These are phyloP conservation scores for Drosophila pachea DNA, from an alignment of 1,140 invertebrate genomes.

Conservation along the genomic window DNA sequence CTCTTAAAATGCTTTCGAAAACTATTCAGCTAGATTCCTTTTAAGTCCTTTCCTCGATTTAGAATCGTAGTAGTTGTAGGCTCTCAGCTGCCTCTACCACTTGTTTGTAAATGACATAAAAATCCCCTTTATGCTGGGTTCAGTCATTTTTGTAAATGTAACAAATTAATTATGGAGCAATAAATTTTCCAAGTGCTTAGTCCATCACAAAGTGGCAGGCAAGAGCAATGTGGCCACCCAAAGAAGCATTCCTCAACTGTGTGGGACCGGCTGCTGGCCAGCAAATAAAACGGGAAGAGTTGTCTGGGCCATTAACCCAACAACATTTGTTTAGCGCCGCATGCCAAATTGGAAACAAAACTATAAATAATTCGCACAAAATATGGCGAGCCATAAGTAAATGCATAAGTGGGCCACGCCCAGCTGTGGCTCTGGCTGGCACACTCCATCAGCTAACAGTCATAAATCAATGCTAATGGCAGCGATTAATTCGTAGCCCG, in stretches of 20 bases:
- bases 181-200: too few relatives aligned
- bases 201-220: too few relatives aligned
- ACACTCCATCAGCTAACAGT: slow-evolving; percentile 15
- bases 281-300: slow-evolving; percentile 13
- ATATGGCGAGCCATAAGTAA: slow-evolving; percentile 56
- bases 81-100: too few relatives aligned
- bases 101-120: too few relatives aligned
- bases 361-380: slow-evolving; percentile 69
- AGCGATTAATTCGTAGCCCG: slow-evolving; percentile 63
- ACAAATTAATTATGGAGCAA: too few relatives aligned
- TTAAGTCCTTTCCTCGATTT: too few relatives aligned
- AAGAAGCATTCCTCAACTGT: slow-evolving; percentile 2
- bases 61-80: too few relatives aligned
- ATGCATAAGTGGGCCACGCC: slow-evolving; percentile 42
- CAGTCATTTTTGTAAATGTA: too few relatives aligned
- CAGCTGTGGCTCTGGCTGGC: slow-evolving; percentile 7
- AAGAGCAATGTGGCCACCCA: neutral
- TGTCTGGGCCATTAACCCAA: slow-evolving; percentile 52
- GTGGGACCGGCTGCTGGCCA: neutral
- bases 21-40: too few relatives aligned
- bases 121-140: too few relatives aligned
- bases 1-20: too few relatives aligned
- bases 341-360: slow-evolving; percentile 38
- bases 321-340: slow-evolving; percentile 53
- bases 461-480: slow-evolving; percentile 73